These are phyloP conservation scores for Pollicipes pollicipes DNA, from an alignment of 1,140 invertebrate species.

Conservation along the genomic window DNA sequence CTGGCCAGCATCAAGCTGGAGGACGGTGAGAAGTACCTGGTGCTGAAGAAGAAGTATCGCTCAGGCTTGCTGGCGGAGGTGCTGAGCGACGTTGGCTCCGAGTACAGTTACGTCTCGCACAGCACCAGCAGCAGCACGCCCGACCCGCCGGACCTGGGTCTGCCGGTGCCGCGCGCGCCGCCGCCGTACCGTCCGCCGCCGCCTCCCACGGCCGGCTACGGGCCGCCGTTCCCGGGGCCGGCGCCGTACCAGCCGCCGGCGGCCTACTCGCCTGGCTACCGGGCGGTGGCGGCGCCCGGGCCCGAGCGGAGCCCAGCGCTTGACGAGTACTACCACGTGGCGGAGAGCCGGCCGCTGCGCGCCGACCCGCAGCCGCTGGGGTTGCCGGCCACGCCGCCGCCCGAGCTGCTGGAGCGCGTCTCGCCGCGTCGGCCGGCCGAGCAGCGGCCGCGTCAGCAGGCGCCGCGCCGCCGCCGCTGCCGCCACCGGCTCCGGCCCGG, in stretches of 20 bases:
- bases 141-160: slow-evolving; percentile 12
- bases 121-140: slow-evolving; percentile 8
- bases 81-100: slow-evolving; percentile 11
- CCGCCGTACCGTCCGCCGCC: slow-evolving; percentile 17
- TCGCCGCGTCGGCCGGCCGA: slow-evolving; percentile 8
- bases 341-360: slow-evolving; percentile 5
- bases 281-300: background rate
- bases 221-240: slow-evolving; percentile 12
- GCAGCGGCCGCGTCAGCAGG: slow-evolving; percentile 4
- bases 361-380: slow-evolving; percentile 11
- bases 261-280: background rate
- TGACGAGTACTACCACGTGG: background rate
- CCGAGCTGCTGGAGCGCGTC: slow-evolving; percentile 9
- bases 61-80: slow-evolving; percentile 16
- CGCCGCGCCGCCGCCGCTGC: slow-evolving; percentile 14
- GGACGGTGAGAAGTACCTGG: slow-evolving; percentile 58
- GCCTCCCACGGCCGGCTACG: slow-evolving; percentile 8
- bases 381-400: slow-evolving; percentile 6
- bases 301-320: background rate
- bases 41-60: slow-evolving; percentile 55
- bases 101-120: slow-evolving; percentile 4
- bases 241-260: slow-evolving; percentile 5
- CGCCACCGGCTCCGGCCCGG: slow-evolving; percentile 17
- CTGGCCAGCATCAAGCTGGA: slow-evolving; percentile 55
- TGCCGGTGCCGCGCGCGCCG: slow-evolving; percentile 15